Conservation (phyloP, 2,797 vertebrate species). For the Gymnodraco acuticeps region DNA sequence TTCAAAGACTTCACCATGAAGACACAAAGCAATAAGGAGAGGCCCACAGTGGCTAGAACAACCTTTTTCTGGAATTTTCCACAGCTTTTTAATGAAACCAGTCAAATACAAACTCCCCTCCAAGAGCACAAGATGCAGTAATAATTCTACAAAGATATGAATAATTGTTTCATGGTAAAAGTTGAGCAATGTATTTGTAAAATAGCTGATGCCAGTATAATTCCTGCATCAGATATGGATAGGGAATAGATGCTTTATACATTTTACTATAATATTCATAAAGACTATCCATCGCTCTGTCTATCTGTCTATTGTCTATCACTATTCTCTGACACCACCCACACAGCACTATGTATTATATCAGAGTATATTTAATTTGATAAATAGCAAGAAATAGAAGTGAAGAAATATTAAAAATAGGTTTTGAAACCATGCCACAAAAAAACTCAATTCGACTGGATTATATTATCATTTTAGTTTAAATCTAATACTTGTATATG, state of each 20-base stretch:
- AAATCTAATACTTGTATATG: background rate
- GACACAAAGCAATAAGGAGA: conserved; percentile 58
- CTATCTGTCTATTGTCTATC: background rate
- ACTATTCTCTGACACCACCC: conserved; percentile 23
- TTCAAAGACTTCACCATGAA: conserved; percentile 48
- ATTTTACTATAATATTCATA: conserved; percentile 29
- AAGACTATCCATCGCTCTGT: background rate
- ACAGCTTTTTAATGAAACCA: conserved; percentile 60
- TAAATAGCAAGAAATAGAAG: background rate
- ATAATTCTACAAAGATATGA: conserved; percentile 54
- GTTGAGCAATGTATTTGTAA: conserved; percentile 24
- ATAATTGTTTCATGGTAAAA: conserved; percentile 50
- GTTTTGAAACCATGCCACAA: too few relatives aligned
- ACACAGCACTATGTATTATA: background rate
- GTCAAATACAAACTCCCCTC: conserved; percentile 44
- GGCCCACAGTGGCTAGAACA: conserved; percentile 28
- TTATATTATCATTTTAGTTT: background rate
- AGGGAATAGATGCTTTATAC: conserved; percentile 18
- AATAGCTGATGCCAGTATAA: conserved; percentile 23
- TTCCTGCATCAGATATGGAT: conserved; percentile 10
- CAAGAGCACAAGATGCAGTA: conserved; percentile 31
- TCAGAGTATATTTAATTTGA: background rate
- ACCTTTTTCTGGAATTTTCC: conserved; percentile 50
- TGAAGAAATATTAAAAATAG: background rate
- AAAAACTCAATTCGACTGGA: too few relatives aligned